Evolutionary conservation across 2,113 vertebrate genomes (phyloP).

Genomic region (Pagrus major): DNA sequence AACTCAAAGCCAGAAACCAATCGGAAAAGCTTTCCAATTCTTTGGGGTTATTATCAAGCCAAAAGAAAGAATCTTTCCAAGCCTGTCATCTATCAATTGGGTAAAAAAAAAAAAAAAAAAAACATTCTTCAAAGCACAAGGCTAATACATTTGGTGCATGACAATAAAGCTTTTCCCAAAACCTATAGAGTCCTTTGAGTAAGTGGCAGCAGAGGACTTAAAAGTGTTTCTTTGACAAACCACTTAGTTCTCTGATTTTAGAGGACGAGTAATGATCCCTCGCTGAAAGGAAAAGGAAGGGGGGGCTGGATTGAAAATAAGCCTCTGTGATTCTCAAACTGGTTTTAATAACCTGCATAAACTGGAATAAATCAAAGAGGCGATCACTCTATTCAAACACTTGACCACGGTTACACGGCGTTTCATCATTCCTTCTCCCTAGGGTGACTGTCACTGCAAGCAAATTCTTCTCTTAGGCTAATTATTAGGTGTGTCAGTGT

Average conservation of each 20-base stretch:
- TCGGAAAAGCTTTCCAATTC: constrained; percentile 39
- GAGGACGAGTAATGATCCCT: constrained; percentile 67
- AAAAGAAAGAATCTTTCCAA: constrained; percentile 50
- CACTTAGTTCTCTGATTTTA: constrained; percentile 69
- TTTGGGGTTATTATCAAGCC: constrained; percentile 47
- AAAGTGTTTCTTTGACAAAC: constrained; percentile 77
- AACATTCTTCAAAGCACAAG: constrained; percentile 63
- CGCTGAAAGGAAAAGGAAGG: constrained; percentile 12
- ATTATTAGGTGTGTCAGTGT: constrained; percentile 60
- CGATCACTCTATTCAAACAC: constrained; percentile 63
- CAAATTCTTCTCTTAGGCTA: constrained; percentile 41
- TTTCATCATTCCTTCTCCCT: constrained; percentile 61
- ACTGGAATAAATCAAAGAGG: constrained; percentile 65
- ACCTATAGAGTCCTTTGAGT: constrained; percentile 64
- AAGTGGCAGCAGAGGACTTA: constrained; percentile 52
- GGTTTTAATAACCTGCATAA: constrained; percentile 64
- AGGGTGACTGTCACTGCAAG: constrained; percentile 43
- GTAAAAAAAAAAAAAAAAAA: constrained; percentile 66
- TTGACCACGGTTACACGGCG: constrained; percentile 66
- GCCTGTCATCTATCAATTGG: constrained; percentile 68
- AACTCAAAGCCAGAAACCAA: constrained; percentile 42
- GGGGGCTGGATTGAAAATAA: constrained; percentile 48
- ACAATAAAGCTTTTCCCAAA: constrained; percentile 65
- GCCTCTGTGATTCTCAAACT: constrained; percentile 51
- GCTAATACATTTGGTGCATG: constrained; percentile 67